These are phyloP conservation scores for Ostrea denselamellosa DNA, from an alignment of 1,140 invertebrate species.

Conservation along the genomic window DNA sequence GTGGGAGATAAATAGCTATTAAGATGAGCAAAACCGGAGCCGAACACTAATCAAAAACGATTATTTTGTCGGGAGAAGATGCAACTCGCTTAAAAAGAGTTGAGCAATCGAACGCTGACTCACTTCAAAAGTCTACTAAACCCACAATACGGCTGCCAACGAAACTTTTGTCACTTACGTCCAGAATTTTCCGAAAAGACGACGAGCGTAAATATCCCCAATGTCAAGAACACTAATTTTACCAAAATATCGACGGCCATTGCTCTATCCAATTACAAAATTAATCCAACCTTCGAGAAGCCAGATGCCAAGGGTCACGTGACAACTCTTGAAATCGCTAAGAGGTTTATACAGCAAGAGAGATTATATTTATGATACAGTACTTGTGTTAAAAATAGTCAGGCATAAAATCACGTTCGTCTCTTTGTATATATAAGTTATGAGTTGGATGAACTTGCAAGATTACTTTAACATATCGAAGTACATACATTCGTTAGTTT, in stretches of 20 bases:
- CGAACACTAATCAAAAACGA: background rate
- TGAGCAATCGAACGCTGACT: background rate
- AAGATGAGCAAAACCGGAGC: background rate
- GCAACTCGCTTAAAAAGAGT: background rate
- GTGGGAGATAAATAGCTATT: background rate
- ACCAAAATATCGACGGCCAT: constrained; percentile 2
- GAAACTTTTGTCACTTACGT: background rate
- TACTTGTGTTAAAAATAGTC: background rate
- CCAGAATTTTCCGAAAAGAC: background rate
- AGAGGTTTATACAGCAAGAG: constrained; percentile 3
- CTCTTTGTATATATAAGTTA: no score
- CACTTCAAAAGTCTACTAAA: background rate
- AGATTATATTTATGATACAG: constrained; percentile 7
- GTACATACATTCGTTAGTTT: no score
- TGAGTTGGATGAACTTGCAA: no score
- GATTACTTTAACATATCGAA: no score
- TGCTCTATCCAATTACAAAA: background rate
- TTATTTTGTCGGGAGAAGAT: background rate
- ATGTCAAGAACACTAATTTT: background rate
- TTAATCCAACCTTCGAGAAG: background rate
- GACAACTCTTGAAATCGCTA: constrained; percentile 12
- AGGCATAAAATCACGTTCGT: no score
- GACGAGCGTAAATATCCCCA: background rate
- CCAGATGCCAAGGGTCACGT: constrained; percentile 21
- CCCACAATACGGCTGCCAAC: background rate